These are phyloP conservation scores for Stenodera caucasica DNA, from an alignment of 2,888 invertebrate genomes.

Conservation along the genomic window DNA sequence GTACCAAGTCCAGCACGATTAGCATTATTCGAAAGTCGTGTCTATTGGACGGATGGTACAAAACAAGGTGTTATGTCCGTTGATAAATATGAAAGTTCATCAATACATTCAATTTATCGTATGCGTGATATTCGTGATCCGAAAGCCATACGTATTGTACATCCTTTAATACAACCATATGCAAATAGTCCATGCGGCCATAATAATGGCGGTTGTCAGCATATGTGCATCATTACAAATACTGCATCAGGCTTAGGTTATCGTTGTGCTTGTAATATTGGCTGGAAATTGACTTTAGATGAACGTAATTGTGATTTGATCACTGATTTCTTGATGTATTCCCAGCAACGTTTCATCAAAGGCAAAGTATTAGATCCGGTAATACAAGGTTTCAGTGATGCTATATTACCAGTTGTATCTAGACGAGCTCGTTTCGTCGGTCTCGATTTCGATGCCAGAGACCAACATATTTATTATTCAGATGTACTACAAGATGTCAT, in stretches of 20 bases:
- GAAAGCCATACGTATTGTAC: conserved; percentile 80
- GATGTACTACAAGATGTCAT: conserved; percentile 96
- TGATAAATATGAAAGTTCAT: conserved; percentile 80
- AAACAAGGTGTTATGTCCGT: conserved; percentile 80
- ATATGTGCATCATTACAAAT: conserved; percentile 88
- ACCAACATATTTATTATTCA: conserved; percentile 94
- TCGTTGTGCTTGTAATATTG: conserved; percentile 89
- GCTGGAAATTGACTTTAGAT: conserved; percentile 75
- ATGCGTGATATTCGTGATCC: conserved; percentile 80
- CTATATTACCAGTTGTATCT: conserved; percentile 92
- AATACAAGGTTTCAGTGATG: conserved; percentile 90
- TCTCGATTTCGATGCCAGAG: conserved; percentile 88
- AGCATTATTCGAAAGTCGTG: conserved; percentile 81
- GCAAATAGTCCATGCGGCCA: conserved; percentile 76
- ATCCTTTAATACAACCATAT: conserved; percentile 74
- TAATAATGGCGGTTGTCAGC: conserved; percentile 88
- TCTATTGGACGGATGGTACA: conserved; percentile 91
- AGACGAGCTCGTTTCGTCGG: conserved; percentile 91
- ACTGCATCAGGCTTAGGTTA: conserved; percentile 75
- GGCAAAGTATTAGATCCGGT: conserved; percentile 88
- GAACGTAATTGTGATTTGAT: conserved; percentile 79
- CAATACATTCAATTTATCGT: conserved; percentile 78
- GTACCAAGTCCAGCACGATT: conserved; percentile 85
- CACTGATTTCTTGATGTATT: conserved; percentile 90
- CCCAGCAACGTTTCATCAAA: conserved; percentile 89